Percentiles rank a stretch among this genome's conserved stretches.
Conservation (phyloP, 2,888 invertebrate species). For the Sceliomorpha sp. region DNA sequence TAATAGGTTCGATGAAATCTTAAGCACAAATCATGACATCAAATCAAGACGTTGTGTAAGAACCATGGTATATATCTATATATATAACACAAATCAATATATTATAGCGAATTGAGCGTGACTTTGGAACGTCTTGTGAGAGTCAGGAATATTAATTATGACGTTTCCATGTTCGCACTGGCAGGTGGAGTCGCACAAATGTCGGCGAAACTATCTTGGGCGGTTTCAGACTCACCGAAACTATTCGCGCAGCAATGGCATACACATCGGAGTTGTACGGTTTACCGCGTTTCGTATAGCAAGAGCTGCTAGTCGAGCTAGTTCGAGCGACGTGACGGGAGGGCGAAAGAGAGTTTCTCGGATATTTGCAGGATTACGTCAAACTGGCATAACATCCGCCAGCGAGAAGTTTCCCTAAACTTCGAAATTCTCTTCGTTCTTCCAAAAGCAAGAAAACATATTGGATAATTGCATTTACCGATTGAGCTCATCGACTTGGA, state of each 20-base stretch:
- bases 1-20: too few relatives aligned
- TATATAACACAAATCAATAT: conserved; percentile 27
- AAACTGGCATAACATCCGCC: conserved; percentile 71
- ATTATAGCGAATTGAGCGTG: conserved; percentile 11
- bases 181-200: conserved; percentile 57
- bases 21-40: too few relatives aligned
- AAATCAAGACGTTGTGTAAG: not conserved
- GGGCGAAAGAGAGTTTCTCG: conserved; percentile 57
- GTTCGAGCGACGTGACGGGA: conserved; percentile 31
- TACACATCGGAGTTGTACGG: conserved; percentile 62
- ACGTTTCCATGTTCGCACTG: conserved; percentile 37
- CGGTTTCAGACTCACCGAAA: conserved; percentile 60
- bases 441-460: conserved; percentile 18
- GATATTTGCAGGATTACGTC: conserved; percentile 70
- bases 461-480: conserved; percentile 35
- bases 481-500: conserved; percentile 14
- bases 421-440: conserved; percentile 44
- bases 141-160: conserved; percentile 46
- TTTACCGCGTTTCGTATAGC: conserved; percentile 60
- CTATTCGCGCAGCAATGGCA: conserved; percentile 65
- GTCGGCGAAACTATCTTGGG: conserved; percentile 64
- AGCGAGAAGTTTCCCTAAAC: conserved; percentile 52
- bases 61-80: conserved; percentile 8
- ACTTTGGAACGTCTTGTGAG: conserved; percentile 11
- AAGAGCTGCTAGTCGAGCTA: conserved; percentile 35